These are phyloP conservation scores for Zelostemma sp. DNA, from an alignment of 1,140 invertebrate species.

Conservation along the genomic window DNA sequence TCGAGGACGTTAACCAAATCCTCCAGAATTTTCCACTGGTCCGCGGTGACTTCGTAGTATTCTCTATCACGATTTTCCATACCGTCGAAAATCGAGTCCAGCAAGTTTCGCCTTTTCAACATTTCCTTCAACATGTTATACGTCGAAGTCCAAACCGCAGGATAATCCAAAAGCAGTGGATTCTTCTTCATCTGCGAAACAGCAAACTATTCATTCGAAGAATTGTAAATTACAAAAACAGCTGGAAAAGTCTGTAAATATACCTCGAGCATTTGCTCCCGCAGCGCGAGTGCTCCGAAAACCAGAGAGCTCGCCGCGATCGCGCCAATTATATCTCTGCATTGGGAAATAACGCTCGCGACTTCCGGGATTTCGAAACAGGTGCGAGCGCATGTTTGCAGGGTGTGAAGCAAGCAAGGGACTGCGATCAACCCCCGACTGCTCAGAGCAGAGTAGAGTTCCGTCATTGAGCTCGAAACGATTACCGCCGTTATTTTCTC, in stretches of 20 bases:
- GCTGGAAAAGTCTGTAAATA: no score
- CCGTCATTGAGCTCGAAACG: slow-evolving; percentile 58
- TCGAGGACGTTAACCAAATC: slow-evolving; percentile 69
- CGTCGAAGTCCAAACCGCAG: slow-evolving; percentile 69
- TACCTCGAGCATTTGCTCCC: slow-evolving; percentile 68
- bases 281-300: slow-evolving; percentile 57
- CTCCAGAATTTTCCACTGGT: slow-evolving; percentile 69
- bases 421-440: slow-evolving; percentile 62
- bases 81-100: slow-evolving; percentile 59
- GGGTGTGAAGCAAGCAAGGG: slow-evolving; percentile 68
- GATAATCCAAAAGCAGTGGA: slow-evolving; percentile 65
- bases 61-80: slow-evolving; percentile 59
- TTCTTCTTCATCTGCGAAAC: slow-evolving; percentile 64
- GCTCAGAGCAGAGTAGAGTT: slow-evolving; percentile 59
- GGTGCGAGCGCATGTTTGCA: slow-evolving; percentile 68
- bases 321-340: slow-evolving; percentile 65
- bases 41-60: slow-evolving; percentile 55
- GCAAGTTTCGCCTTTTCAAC: slow-evolving; percentile 56
- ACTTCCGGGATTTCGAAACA: slow-evolving; percentile 68
- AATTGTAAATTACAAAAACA: slow-evolving; percentile 4
- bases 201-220: slow-evolving; percentile 14
- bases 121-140: slow-evolving; percentile 72
- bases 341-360: slow-evolving; percentile 63
- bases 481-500: slow-evolving; percentile 69
- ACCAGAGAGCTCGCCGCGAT: slow-evolving; percentile 60